Base-by-base conservation (phyloP, 2,797 vertebrate genomes). In the Saguinus oedipus region DNA sequence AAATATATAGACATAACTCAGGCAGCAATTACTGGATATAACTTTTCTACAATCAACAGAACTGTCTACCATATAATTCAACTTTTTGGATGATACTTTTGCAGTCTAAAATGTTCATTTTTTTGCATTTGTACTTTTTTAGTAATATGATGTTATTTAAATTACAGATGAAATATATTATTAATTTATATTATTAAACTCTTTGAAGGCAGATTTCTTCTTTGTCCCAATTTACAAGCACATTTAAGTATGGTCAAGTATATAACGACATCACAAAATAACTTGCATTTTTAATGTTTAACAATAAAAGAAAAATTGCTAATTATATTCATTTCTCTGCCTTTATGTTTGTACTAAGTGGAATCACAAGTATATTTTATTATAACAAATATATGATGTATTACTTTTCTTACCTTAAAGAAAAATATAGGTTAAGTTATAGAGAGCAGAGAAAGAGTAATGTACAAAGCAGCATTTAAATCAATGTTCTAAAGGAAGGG, bases 171-270 rank as follows among this genome's bases (percentile, higher is more conserved):
- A 1, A 72, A 92, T 44, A 4, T 72, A n/a, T 50, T 72, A 48
- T 22, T 53, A 74, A 53, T 68, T 88, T 55, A 1, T 61, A 30
- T 75, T 48, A 81, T 64, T 94, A 93, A 72, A 22, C 0, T 72
- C 15, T 27, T 79, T 91, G 5, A 53, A 94, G 12, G 1, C 1
- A 78, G 1, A 83, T 48, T 53, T 30, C 42, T 27, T 72, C 4
- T 92, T 19, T 89, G 19, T 82, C 24, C 84, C 22, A 48, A 14
- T 72, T 70, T 84, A 48, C 88, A 39, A 22, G 26, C 2, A 48
- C 17, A 72, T 0, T 53, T 44, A 55, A n/a, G 0, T 20, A 53
- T 59, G 10, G 17, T 0, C 17, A 15, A 68, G 1, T 4, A 74
- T 33, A 39, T 5, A 75, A 64, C 17, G 22, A 1, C 1, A 53